Evolutionary conservation across 2,113 vertebrate genomes (phyloP), one percentile per base, ranked within the genome.

Genomic region (Cromileptes altivelis): DNA sequence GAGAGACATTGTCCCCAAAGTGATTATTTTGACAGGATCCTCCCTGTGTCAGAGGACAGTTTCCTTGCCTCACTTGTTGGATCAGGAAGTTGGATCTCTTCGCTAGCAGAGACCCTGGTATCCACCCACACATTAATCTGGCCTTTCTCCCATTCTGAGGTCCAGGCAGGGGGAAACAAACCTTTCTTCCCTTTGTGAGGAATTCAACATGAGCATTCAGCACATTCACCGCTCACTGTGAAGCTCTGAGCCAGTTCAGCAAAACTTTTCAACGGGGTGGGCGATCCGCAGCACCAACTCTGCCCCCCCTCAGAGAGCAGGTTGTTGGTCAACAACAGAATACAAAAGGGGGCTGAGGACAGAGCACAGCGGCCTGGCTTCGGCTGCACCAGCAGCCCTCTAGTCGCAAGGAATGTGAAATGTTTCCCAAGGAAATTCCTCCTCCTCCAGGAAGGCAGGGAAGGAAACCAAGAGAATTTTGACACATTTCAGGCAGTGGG

Each of bases 361-460:
- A 69, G 33, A 69, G 53, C 19, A 71, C 62, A 62, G 70, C 49
- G 42, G 70, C 42, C 69, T 55, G 61, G 71, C 45, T 74, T 87
- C 12, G 11, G 76, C 76, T 53, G 67, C 69, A 84, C 69, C 61
- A 81, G 82, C 77, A 60, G 72, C 63, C 67, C 78, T 87, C 77
- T 52, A 81, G 89, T 83, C 84, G 71, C 75, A 62, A 93, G 85
- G 91, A 95, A 94, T 93, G 90, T 74, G 53, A 83, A 89, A 89
- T 65, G 83, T 80, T 92, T 93, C 90, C 82, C 78, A 91, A 91
- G 93, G 92, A 95, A 94, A 94, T 91, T 89, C 92, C 87, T 86
- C 80, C 87, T 89, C 55, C 90, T 89, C 53, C 78, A 91, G 92
- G 92, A 94, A 94, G 87, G 47, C 75, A 75, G 33, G 79, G 91